Conservation (phyloP, 2,888 invertebrate species). For the Euclidia mi region DNA sequence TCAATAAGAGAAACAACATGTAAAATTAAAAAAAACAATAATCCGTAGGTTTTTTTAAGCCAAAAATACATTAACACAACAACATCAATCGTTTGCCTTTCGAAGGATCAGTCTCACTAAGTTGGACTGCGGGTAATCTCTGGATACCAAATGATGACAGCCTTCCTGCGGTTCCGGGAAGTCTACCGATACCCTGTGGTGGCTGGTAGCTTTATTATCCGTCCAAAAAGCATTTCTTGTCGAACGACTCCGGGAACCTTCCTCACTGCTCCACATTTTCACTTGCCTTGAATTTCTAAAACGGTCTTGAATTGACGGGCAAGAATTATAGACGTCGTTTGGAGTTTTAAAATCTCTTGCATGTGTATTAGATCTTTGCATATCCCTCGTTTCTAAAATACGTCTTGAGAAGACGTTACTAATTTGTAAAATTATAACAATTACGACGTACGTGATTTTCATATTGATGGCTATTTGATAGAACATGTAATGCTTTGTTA, state of each 20-base stretch:
- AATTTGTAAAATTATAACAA: constrained; percentile 16
- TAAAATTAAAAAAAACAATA: too few species aligned
- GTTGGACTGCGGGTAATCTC: constrained; percentile 61
- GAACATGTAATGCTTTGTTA: constrained; percentile 10
- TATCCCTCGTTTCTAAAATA: neutral
- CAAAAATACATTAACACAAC: too few species aligned
- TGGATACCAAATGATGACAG: constrained; percentile 56
- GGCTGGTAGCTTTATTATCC: constrained; percentile 38
- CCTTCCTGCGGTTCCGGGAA: constrained; percentile 51
- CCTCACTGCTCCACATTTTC: neutral
- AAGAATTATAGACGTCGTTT: too few species aligned
- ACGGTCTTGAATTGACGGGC: too few species aligned
- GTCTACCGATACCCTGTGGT: constrained; percentile 61
- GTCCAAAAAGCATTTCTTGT: constrained; percentile 40
- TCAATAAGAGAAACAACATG: too few species aligned
- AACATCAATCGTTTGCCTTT: neutral
- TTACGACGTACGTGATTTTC: constrained; percentile 26
- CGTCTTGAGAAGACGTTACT: neutral
- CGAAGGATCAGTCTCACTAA: constrained; percentile 23
- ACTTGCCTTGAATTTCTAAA: neutral
- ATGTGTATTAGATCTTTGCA: neutral
- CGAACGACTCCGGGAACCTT: constrained; percentile 26
- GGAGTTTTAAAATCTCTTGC: neutral
- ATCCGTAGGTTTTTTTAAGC: too few species aligned
- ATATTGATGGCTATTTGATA: constrained; percentile 27